phyloP scores from a whole-genome alignment of 2,888 invertebrate species.

The Megaustenia siamemsis region DNA sequence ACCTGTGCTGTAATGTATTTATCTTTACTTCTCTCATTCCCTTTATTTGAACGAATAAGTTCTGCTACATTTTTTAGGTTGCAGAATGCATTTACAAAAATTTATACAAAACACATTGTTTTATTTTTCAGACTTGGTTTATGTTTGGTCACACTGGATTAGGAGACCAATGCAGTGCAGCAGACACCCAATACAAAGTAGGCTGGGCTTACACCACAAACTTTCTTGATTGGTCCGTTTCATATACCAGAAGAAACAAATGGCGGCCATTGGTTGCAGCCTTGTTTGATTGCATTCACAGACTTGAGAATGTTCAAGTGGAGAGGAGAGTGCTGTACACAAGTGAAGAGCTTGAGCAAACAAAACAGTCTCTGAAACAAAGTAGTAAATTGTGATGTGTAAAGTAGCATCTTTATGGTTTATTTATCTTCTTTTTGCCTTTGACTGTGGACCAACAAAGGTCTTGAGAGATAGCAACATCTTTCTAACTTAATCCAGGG shows the following conservation, averaged over 20 bases:
- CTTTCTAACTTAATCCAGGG: no score
- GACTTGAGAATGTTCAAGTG: constrained; percentile 62
- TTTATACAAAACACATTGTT: background rate
- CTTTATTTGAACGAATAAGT: no score
- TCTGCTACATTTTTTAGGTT: no score
- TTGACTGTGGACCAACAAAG: no score
- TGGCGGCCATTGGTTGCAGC: constrained; percentile 64
- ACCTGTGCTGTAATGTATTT: no score
- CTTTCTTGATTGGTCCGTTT: constrained; percentile 64
- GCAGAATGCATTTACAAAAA: no score
- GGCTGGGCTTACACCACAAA: constrained; percentile 80
- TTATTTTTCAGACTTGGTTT: constrained; percentile 63
- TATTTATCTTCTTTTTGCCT: background rate
- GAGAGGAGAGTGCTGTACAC: constrained; percentile 39
- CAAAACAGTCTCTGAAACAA: background rate
- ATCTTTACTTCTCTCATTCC: no score
- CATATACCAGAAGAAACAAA: constrained; percentile 60
- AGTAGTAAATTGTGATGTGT: constrained; percentile 43
- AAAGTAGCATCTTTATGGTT: background rate
- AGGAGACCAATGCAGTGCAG: constrained; percentile 80
- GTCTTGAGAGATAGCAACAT: no score
- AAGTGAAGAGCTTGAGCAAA: constrained; percentile 28
- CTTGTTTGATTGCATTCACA: constrained; percentile 66
- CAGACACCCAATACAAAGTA: constrained; percentile 77
- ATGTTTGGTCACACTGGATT: constrained; percentile 79